Conservation (phyloP, 2,888 invertebrate genomes). For the Yponomeuta sedellus region DNA sequence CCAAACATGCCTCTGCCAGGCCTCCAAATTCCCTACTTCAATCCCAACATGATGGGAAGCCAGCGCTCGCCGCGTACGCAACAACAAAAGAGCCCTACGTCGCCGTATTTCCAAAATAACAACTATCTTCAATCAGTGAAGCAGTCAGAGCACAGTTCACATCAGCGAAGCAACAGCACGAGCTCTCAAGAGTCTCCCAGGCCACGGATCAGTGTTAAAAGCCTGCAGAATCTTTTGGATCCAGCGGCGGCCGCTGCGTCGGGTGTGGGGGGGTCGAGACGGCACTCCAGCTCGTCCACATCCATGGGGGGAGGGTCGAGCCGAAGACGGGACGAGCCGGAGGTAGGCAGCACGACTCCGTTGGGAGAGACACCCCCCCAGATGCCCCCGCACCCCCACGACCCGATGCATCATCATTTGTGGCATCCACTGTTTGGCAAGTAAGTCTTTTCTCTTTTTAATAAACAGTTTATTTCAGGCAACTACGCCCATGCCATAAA, state of each 20-base stretch:
- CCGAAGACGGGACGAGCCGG: slow-evolving; percentile 74
- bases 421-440: slow-evolving; percentile 93
- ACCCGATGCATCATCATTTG: slow-evolving; percentile 79
- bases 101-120: slow-evolving; percentile 63
- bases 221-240: slow-evolving; percentile 78
- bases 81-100: slow-evolving; percentile 63
- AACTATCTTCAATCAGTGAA: slow-evolving; percentile 61
- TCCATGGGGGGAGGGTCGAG: slow-evolving; percentile 57
- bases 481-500: no score
- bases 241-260: slow-evolving; percentile 62
- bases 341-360: slow-evolving; percentile 80
- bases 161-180: slow-evolving; percentile 43
- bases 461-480: no score
- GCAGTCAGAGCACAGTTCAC: slow-evolving; percentile 41
- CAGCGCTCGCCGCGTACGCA: slow-evolving; percentile 50
- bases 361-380: slow-evolving; percentile 65
- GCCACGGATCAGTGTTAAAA: slow-evolving; percentile 78
- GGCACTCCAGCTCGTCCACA: slow-evolving; percentile 41
- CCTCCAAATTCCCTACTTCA: slow-evolving; percentile 62
- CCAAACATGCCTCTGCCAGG: slow-evolving; percentile 55
- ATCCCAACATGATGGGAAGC: slow-evolving; percentile 53
- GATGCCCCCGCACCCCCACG: slow-evolving; percentile 62
- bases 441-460: slow-evolving; percentile 70
- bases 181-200: slow-evolving; percentile 66
- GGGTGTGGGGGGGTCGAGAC: slow-evolving; percentile 44